Evolutionary conservation across 2,113 vertebrate species (phyloP).

Genomic region (Pelodiscus sinensis): DNA sequence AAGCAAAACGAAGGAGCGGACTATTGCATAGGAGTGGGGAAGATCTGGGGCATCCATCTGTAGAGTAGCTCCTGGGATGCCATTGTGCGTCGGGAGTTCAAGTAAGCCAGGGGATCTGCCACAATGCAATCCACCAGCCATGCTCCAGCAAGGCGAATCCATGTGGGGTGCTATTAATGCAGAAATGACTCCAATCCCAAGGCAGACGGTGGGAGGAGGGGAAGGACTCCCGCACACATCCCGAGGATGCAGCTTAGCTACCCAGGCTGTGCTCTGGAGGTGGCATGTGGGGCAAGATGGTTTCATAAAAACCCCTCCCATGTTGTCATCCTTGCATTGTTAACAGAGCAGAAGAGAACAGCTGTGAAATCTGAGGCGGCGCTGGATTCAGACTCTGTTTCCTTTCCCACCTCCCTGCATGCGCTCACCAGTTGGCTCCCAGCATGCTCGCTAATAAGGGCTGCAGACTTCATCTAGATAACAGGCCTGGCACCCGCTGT

Average conservation of each 20-base stretch:
- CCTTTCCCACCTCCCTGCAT: not conserved
- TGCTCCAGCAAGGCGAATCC: accelerated
- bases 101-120: not conserved
- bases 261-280: not conserved
- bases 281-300: not conserved
- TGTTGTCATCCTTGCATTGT: not conserved
- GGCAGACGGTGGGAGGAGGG: not conserved
- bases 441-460: not conserved
- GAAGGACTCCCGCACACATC: not conserved
- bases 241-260: not conserved
- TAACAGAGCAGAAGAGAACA: not conserved
- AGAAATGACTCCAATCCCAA: not conserved
- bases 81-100: not conserved
- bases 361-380: not conserved
- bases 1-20: not conserved
- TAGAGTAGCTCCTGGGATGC: not conserved
- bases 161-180: not conserved
- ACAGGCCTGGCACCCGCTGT: not conserved
- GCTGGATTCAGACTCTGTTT: not conserved
- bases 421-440: accelerated
- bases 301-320: not conserved
- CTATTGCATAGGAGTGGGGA: not conserved
- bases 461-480: accelerated
- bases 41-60: not conserved
- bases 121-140: accelerated